Base-by-base conservation (phyloP, 2,888 invertebrate species). In the Ferrisia virgata region DNA sequence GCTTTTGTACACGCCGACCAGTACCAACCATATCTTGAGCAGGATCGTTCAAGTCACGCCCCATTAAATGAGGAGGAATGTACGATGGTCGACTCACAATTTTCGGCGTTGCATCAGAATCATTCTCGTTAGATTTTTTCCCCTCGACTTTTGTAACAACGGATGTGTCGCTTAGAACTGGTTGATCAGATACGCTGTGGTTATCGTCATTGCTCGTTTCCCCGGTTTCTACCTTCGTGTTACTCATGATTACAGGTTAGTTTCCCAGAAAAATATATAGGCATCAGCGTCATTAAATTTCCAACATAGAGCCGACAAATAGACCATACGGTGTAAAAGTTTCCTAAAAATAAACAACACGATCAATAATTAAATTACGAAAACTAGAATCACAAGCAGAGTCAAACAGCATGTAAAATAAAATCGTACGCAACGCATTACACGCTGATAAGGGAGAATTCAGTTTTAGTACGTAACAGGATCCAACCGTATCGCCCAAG, bases 1-100 rank as follows among this genome's bases (percentile, higher is more conserved):
- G 90, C 86, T 90, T 90, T 13, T 89, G 89, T 64, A 87, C 85
- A 5, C 88, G 87, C 83, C 89, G 88, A 0, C 89, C 89, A 85
- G 88, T 82, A 39, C 85, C 85, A 40, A 86, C 69, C 22, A 88
- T 86, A 86, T 88, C 89, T 83, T 88, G 88, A 8, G 88, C 86
- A 0, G 89, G 89, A 86, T 89, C 89, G 4, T 88, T 87, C 40
- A 90, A 87, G 85, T 89, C 89, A 39, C 89, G 88, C 0, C 90
- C 90, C 72, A 89, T 86, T 9, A 90, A 87, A 86, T 90, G 90
- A 8, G 87, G 86, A 3, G 87, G 87, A 58, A 87, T 85, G 15
- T 84, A 78, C 3, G 79, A 13, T 11, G 84, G 84, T 22, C 84
- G 22, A 36, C 33, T 72, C 11, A 72, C 72, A 0, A 33, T 33